Base-by-base conservation (phyloP, 2,113 vertebrate genomes). In the Pyrgilauda ruficollis region DNA sequence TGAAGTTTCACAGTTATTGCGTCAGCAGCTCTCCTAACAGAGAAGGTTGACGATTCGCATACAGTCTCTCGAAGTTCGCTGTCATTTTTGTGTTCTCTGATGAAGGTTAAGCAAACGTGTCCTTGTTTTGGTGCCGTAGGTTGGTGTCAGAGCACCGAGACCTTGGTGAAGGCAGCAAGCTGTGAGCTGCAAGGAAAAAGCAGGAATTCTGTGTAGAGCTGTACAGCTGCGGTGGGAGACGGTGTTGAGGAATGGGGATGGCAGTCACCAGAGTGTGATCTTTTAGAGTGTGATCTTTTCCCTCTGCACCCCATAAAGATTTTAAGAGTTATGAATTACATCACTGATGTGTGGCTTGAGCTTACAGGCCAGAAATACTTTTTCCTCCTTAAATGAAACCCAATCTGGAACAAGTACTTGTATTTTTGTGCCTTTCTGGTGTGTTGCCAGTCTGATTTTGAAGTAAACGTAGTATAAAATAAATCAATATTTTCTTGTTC, bases 151-250 rank as follows among this genome's bases (percentile, higher is more conserved):
- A 3, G 64, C 69, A 21, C 27, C 6, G 3, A 13, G 47, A 24
- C 3, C 11, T 39, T 59, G 41, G 46, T 56, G 64, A 52, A 28
- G 22, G 66, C 49, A 15, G 35, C 7, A 7, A 67, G 22, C 41
- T 15, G 46, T 6, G 16, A 55, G 61, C 49, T 50, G 35, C 53
- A 5, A 15, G 53, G 13, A 27, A 33, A 28, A 46, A 44, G n/a
- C 13, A 1, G 2, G 13, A 43, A 3, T 43, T 46, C 4, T 5
- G 16, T 7, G 5, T 6, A 16, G 47, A 35, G 39, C 47, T 41
- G 12, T 37, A 1, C n/a, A 41, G 41, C 66, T 35, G 2, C 0
- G 1, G 14, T 44, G 33, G 26, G 44, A 68, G 53, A 46, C 23
- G 17, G 14, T 43, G 46, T 41, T 31, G 49, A 69, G 43, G 37